phyloP scores from a whole-genome alignment of 2,113 vertebrate species.

The Myrmecophaga tridactyla region DNA sequence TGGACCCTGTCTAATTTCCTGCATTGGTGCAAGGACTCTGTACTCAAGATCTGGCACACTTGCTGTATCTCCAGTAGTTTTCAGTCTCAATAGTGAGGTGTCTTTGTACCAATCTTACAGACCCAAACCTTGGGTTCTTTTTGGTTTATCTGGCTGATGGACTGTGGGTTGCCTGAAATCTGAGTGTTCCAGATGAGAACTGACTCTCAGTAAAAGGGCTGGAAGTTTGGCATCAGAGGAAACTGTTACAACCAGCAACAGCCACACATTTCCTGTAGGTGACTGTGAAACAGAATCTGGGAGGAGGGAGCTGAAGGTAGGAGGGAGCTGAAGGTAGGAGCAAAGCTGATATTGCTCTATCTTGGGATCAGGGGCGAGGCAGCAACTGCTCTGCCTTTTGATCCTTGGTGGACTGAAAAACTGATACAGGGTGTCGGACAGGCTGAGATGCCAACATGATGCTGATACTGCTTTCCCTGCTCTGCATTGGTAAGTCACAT shows the following conservation, averaged over 20 bases:
- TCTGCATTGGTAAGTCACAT: not conserved
- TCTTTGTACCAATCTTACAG: not conserved
- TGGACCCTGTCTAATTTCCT: not conserved
- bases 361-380: not conserved
- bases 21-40: not conserved
- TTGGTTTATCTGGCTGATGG: not conserved
- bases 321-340: not conserved
- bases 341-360: accelerated
- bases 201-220: not conserved
- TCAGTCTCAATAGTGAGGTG: not conserved
- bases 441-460: not conserved
- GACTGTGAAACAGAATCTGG: not conserved
- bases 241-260: not conserved
- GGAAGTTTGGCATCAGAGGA: not conserved
- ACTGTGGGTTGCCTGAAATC: not conserved
- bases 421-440: not conserved
- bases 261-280: not conserved
- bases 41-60: not conserved
- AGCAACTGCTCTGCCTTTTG: not conserved
- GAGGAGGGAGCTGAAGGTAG: not conserved
- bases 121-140: not conserved
- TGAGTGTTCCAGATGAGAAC: not conserved
- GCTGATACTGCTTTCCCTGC: not conserved
- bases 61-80: not conserved
- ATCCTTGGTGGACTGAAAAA: not conserved